Evolutionary conservation across 2,888 invertebrate species (phyloP), one percentile per base, ranked within the genome.

Genomic region (Drosophila kambysellisi): DNA sequence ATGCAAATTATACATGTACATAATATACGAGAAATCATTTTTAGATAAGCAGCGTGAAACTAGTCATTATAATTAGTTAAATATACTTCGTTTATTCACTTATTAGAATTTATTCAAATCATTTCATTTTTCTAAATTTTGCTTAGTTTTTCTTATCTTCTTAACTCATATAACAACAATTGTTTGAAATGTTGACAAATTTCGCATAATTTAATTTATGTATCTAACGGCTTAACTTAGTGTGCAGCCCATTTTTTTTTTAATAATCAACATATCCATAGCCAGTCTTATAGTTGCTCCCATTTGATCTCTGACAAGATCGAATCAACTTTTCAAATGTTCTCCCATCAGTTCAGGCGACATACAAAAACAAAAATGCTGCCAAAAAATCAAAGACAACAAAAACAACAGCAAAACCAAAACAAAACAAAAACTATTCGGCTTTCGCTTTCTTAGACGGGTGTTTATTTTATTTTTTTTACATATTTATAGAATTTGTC

Each of bases 361-460:
- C 52, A 53, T 35, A 32, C 59, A 59, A 29, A 41, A 35, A 30
- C 57, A 59, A 52, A 25, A 35, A 43, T 25, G 35, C 39, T 25
- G 69, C 56, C 9, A 50, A 58, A 58, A 63, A n/a, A 52, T 54
- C 48, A 32, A 53, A 30, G 30, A 32, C 58, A 68, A 61, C 17
- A 50, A 48, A 25, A 51, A 39, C n/a, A 57, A 61, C 11, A 54
- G 48, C 33, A 50, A 39, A 39, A 2, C 20, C 33, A 52, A 63
- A 79, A 70, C 50, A 63, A 69, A 17, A 8, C 20, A 48, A 32
- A 58, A 58, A 41, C 63, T 50, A 48, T 65, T 77, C 11, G 35
- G 64, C 70, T 76, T 73, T 85, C 69, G 76, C 56, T 80, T 85
- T 70, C 70, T 52, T 69, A 17, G 35, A 51, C 32, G 20, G 25